phyloP scores from a whole-genome alignment of 2,113 vertebrate genomes.

The Xiphorhynchus elegans region DNA sequence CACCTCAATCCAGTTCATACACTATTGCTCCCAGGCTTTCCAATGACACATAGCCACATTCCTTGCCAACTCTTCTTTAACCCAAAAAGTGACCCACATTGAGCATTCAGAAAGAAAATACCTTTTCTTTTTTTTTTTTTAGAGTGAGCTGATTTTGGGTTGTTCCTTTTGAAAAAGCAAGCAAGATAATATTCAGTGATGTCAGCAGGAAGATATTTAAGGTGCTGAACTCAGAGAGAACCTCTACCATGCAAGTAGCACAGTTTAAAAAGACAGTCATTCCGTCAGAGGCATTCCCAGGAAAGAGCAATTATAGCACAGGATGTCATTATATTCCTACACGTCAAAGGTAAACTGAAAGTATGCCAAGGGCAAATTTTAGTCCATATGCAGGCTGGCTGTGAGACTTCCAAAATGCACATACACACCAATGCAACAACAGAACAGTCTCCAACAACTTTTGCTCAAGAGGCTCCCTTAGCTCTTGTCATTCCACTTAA shows the following conservation, averaged over 20 bases:
- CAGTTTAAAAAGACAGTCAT: neutral
- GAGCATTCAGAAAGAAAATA: neutral
- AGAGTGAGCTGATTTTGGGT: neutral
- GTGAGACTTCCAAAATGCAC: neutral
- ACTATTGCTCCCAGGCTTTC: conserved; percentile 23
- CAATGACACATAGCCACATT: neutral
- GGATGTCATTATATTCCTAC: neutral
- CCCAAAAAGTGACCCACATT: conserved; percentile 13
- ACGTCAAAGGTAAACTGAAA: neutral
- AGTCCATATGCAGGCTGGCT: neutral
- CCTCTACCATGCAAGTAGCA: neutral
- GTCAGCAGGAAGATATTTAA: neutral
- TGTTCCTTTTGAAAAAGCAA: neutral
- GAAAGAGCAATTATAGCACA: neutral
- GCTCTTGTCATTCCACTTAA: neutral
- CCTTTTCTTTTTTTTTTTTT: neutral
- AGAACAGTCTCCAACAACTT: neutral
- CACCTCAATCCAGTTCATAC: neutral
- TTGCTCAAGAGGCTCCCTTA: neutral
- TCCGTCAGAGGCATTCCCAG: neutral
- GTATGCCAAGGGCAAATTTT: neutral
- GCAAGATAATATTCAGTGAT: neutral
- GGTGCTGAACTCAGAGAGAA: neutral
- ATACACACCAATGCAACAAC: neutral
- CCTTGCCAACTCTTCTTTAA: conserved; percentile 46